Evolutionary conservation across 2,113 vertebrate species (phyloP).

Genomic region (Vidua macroura): DNA sequence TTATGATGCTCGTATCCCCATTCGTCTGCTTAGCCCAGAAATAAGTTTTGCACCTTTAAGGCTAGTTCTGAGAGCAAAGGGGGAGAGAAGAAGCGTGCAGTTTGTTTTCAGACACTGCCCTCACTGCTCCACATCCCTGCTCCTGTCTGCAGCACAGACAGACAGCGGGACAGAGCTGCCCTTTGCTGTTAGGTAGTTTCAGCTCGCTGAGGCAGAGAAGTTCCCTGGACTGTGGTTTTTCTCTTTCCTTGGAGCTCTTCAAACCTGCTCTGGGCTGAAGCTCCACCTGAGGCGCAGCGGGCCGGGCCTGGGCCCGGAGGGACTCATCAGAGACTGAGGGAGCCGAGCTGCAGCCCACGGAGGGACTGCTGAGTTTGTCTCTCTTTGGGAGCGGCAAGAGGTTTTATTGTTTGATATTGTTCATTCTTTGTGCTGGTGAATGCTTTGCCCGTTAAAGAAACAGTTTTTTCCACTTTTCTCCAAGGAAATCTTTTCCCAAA

Average conservation of each 20-base stretch:
- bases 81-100: too few species aligned
- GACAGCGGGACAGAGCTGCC: background rate
- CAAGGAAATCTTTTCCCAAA: background rate
- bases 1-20: background rate
- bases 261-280: background rate
- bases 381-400: background rate
- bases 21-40: background rate
- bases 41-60: background rate
- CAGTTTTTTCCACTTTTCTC: background rate
- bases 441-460: background rate
- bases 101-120: background rate
- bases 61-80: background rate
- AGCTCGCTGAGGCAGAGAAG: background rate
- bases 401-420: background rate
- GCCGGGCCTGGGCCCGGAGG: too few species aligned
- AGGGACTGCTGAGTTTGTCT: background rate
- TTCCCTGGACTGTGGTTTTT: too few species aligned
- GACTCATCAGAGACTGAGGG: too few species aligned
- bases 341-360: background rate
- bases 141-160: background rate
- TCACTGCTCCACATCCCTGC: background rate
- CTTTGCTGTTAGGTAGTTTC: background rate
- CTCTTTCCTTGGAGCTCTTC: too few species aligned
- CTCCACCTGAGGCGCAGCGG: too few species aligned
- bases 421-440: background rate